Evolutionary conservation across 2,113 vertebrate species (phyloP), one percentile per base, ranked within the genome.

Genomic region (Chelonoidis abingdonii): DNA sequence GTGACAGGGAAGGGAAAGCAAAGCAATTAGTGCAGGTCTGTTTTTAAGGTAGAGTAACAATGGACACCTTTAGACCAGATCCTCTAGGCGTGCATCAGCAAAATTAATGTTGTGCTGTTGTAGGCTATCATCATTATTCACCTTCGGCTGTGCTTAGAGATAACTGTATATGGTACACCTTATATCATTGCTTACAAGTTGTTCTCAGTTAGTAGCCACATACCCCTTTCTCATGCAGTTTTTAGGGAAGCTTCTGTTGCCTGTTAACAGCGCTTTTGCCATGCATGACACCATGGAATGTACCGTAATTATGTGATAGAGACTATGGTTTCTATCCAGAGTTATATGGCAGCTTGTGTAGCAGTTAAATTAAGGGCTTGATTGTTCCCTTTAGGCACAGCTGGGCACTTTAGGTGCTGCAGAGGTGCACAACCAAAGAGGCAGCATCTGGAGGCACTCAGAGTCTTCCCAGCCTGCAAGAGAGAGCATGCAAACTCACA

Each of bases 61-160:
- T 1, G 76, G 85, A 72, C n/a, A 72, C n/a, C 21, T 88, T 38
- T 1, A 35, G 83, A 22, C 1, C 44, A 6, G 86, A 19, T 2
- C 14, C 86, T 86, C 91, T 81, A 5, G 86, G 8, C 86, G 72
- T 31, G 81, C 0, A 78, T 41, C 62, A 19, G 50, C 14, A 22
- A 1, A 21, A 0, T 2, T 2, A 25, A 1, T 0, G 1, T 50
- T 6, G 1, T 0, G 10, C 10, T 56, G 54, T 4, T 12, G 41
- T 19, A 83, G 54, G 81, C n/a, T 0, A 0, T 79, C 14, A 3
- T 79, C 8, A 3, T n/a, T 69, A 5, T 38, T 75, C 75, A 62
- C 35, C 3, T 0, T 6, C n/a, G 38, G 65, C 65, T 38, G 5
- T 22, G 17, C n/a, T 38, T 72, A 72, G 65, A 72, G n/a, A n/a